Conservation (phyloP, 2,113 vertebrate species). For the Struthidea cinerea region DNA sequence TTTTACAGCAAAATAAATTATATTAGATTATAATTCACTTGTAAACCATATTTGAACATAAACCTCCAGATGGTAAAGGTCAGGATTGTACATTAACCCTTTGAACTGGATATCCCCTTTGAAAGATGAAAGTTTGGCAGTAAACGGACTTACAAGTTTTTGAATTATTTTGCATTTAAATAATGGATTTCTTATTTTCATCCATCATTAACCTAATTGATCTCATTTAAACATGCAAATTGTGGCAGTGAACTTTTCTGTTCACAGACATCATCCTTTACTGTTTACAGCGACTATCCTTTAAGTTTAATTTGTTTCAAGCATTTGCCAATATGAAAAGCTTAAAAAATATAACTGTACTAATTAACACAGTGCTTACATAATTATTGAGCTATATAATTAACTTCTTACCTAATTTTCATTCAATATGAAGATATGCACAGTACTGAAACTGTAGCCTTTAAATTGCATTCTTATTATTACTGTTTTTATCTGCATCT, state of each 20-base stretch:
- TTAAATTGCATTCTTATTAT: neutral
- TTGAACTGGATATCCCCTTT: conserved; percentile 34
- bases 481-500: neutral
- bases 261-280: conserved; percentile 1
- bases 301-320: conserved; percentile 18
- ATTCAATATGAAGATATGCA: neutral
- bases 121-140: conserved; percentile 60
- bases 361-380: neutral
- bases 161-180: conserved; percentile 67
- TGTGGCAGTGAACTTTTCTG: conserved; percentile 27
- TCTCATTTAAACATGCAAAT: conserved; percentile 64
- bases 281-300: conserved; percentile 1
- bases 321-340: neutral
- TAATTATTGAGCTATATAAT: conserved; percentile 27
- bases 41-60: conserved; percentile 19
- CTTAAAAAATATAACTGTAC: conserved; percentile 7
- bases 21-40: conserved; percentile 15
- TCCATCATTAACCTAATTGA: conserved; percentile 69
- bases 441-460: neutral
- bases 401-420: neutral
- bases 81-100: conserved; percentile 38
- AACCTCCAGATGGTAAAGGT: conserved; percentile 30
- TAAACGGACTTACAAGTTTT: conserved; percentile 52
- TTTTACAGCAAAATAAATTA: conserved; percentile 14
- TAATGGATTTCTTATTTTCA: conserved; percentile 64